Evolutionary conservation across 1,140 invertebrate genomes (phyloP), one percentile per base, ranked within the genome.

Genomic region (Acyrthosiphon pisum): DNA sequence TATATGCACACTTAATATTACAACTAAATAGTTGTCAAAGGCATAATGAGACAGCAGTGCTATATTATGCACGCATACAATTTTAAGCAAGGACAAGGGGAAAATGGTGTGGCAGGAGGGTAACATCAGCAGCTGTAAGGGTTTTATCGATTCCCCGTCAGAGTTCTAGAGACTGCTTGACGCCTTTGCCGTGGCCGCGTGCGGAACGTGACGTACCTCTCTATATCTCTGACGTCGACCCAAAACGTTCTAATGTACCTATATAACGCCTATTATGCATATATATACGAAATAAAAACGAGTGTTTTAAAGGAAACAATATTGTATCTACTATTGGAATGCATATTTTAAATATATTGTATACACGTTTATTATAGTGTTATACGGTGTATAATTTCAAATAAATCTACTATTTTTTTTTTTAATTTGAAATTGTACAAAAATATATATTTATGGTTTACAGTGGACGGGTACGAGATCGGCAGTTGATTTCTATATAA

Each of bases 131-230:
- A 68, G 53, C 37, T 90, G 44, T 68, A 90, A 90, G 37, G 89
- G 53, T 90, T 90, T 86, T 93, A 93, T 93, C 84, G 91, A 93
- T 93, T 93, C 56, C 26, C 48, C 81, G 91, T 84, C 41, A 48
- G 22, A n/a, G 81, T n/a, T 41, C 18, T 41, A 84, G 88, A 90
- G 91, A 93, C 93, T 76, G 91, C 90, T 93, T 44, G 91, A 84
- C 91, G 91, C 91, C 91, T 86, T 83, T 20, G 23, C 46, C 9
- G 81, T 30, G 30, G n/a, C 35, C 81, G 48, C 91, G 46, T 48
- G 46, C 22, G 6, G 6, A 23, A 35, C 48, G 46, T 84, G 3
- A 84, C 37, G 83, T 84, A 76, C n/a, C 30, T 68, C 4, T 68
- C 14, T 76, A 76, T 76, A 76, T 76, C n/a, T 76, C 37, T 83